Conservation (phyloP, 2,113 vertebrate species). For the Megaceryle maxima region DNA sequence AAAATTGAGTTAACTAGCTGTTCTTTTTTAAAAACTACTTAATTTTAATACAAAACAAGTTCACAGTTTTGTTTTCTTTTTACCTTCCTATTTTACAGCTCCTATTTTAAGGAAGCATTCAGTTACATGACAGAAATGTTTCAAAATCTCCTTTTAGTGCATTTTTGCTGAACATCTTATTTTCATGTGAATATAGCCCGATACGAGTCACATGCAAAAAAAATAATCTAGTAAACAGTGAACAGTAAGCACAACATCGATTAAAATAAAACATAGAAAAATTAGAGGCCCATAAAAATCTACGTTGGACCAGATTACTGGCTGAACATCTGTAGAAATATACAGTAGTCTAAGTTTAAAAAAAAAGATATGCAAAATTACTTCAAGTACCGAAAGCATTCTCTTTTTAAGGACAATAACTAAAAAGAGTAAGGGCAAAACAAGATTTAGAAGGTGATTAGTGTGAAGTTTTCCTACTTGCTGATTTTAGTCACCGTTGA, state of each 20-base stretch:
- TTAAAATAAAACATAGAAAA: background rate
- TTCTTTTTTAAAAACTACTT: background rate
- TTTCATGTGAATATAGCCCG: background rate
- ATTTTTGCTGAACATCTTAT: background rate
- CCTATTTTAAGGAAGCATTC: constrained; percentile 11
- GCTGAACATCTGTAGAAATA: background rate
- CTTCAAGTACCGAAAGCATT: background rate
- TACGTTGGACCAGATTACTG: background rate
- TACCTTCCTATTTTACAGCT: background rate
- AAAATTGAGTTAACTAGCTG: background rate
- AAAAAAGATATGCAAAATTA: background rate
- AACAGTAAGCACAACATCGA: background rate
- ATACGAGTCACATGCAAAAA: background rate
- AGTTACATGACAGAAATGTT: background rate
- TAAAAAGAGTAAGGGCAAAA: background rate
- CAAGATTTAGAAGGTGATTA: background rate
- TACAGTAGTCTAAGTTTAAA: background rate
- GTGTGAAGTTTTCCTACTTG: background rate
- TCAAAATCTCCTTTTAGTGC: background rate
- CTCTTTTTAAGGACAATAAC: background rate
- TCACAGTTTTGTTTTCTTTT: background rate
- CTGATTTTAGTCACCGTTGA: background rate
- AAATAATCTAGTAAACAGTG: background rate
- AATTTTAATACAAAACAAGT: background rate
- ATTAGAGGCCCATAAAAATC: background rate